These are phyloP conservation scores for Poecilobothrus nobilitatus DNA, from an alignment of 2,888 invertebrate species.

Conservation along the genomic window DNA sequence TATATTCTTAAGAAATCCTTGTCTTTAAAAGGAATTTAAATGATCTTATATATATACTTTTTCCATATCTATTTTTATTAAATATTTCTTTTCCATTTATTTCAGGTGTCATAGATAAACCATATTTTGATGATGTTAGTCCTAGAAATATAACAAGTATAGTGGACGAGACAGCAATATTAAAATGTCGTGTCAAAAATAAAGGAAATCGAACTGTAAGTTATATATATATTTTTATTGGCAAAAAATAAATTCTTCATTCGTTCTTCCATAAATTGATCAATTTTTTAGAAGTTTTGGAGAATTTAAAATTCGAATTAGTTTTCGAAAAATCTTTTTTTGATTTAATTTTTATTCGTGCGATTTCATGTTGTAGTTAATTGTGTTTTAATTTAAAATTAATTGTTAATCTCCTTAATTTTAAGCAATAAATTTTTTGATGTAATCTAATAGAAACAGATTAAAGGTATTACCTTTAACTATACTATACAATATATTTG, in stretches of 20 bases:
- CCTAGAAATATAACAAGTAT: constrained; percentile 75
- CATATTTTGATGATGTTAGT: constrained; percentile 77
- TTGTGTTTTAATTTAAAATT: no score
- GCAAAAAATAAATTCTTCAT: not conserved
- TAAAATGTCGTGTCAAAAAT: constrained; percentile 76
- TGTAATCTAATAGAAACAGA: no score
- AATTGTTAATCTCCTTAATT: no score
- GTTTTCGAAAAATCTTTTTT: no score
- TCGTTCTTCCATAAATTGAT: not conserved
- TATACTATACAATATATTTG: no score
- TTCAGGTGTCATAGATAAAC: constrained; percentile 45
- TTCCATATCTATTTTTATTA: not conserved
- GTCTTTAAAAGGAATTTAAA: no score
- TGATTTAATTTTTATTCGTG: no score
- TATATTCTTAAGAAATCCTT: no score
- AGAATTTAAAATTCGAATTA: not conserved
- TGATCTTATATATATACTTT: no score
- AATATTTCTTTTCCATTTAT: not conserved
- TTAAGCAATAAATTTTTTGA: no score
- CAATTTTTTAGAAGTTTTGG: not conserved
- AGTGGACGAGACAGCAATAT: constrained; percentile 70
- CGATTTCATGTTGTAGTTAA: no score
- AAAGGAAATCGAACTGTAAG: constrained; percentile 80
- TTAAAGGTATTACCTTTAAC: no score
- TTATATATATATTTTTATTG: constrained; percentile 22